Evolutionary conservation across 2,797 vertebrate genomes (phyloP).

Genomic region (Atherinosoma microstoma): DNA sequence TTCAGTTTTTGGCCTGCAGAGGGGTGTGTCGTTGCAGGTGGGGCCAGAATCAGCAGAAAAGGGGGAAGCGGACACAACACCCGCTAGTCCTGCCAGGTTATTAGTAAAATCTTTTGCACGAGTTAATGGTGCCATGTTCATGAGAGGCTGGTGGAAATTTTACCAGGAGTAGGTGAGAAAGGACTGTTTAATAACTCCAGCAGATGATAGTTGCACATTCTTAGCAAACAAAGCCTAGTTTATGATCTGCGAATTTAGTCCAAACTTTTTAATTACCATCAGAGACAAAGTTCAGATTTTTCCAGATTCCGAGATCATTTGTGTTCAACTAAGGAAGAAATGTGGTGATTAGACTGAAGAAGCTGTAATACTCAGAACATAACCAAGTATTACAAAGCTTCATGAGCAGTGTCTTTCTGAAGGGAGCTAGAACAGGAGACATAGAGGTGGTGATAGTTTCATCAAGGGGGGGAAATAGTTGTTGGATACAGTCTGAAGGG

Average conservation of each 20-base stretch:
- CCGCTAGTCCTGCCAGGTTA: slow-evolving; percentile 43
- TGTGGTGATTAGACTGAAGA: too few relatives aligned
- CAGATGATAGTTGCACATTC: not conserved
- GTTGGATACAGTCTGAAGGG: not conserved
- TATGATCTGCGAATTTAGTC: not conserved
- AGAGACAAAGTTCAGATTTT: not conserved
- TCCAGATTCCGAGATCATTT: not conserved
- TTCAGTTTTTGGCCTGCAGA: slow-evolving; percentile 24
- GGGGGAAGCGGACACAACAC: slow-evolving; percentile 24
- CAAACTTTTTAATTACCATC: not conserved
- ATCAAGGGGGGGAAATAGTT: not conserved
- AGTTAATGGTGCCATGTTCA: slow-evolving; percentile 18
- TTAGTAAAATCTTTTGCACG: slow-evolving; percentile 48
- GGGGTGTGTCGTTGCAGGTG: slow-evolving; percentile 20
- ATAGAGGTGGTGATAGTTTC: too few relatives aligned
- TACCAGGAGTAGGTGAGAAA: slow-evolving; percentile 29
- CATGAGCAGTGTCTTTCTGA: not conserved
- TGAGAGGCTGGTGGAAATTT: not conserved
- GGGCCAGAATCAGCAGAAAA: slow-evolving; percentile 28
- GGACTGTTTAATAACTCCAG: not conserved
- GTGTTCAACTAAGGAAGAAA: not conserved
- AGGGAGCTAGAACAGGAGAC: not conserved
- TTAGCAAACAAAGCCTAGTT: not conserved
- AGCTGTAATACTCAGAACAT: too few relatives aligned
- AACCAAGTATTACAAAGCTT: too few relatives aligned